A percentile compares a stretch with the other conserved stretches of the same genome.
Evolutionary conservation across 2,888 invertebrate genomes (phyloP).

Genomic region (Dysmachus trigonus): DNA sequence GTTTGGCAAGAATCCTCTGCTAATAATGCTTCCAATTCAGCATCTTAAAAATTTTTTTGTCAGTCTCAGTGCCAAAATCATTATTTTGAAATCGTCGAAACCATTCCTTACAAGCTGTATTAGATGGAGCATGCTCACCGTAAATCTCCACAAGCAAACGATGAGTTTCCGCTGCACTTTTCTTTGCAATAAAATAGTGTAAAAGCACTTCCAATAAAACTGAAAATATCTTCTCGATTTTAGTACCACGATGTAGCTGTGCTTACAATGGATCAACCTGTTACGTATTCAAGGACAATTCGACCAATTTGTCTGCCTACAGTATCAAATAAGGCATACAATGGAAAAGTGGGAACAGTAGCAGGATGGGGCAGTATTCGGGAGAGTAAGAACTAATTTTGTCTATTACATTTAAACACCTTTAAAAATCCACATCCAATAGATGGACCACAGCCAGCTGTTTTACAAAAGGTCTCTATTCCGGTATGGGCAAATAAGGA

Average conservation of each 20-base stretch:
- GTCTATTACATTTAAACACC: not conserved
- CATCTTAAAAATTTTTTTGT: too few species aligned
- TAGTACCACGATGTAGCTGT: slow-evolving; percentile 87
- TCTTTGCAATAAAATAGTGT: too few species aligned
- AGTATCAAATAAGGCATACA: slow-evolving; percentile 68
- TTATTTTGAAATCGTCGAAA: too few species aligned
- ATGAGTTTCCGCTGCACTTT: too few species aligned
- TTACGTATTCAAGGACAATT: slow-evolving; percentile 75
- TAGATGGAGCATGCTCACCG: too few species aligned
- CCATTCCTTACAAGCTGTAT: too few species aligned
- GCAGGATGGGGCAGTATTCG: slow-evolving; percentile 89
- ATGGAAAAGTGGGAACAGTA: slow-evolving; percentile 79
- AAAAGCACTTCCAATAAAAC: too few species aligned
- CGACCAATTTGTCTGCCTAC: slow-evolving; percentile 81
- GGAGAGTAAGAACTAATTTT: slow-evolving; percentile 70
- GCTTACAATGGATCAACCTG: slow-evolving; percentile 79
- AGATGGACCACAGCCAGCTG: slow-evolving; percentile 84
- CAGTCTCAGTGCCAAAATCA: too few species aligned
- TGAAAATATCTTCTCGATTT: not conserved
- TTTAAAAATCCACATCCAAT: slow-evolving; percentile 22
- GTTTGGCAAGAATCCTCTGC: too few species aligned
- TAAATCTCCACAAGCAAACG: too few species aligned
- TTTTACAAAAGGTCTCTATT: slow-evolving; percentile 84
- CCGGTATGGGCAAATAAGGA: slow-evolving; percentile 84
- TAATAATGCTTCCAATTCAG: too few species aligned